These are phyloP conservation scores for Erebia epiphron DNA, from an alignment of 2,888 invertebrate species.

Conservation along the genomic window DNA sequence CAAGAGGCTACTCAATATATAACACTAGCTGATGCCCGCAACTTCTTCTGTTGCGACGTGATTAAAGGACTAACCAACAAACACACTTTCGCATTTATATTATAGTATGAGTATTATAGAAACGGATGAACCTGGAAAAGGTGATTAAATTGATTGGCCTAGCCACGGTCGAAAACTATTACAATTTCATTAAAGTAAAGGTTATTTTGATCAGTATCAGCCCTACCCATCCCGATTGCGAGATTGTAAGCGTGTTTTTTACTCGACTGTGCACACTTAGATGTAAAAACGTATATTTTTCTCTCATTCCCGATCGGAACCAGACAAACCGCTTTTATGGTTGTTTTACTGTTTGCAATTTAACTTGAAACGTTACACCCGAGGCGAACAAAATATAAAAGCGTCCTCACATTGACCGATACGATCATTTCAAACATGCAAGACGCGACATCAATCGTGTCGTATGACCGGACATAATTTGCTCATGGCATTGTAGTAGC, in stretches of 20 bases:
- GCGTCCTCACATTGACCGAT: conserved; percentile 26
- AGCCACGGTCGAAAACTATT: background rate
- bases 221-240: conserved; percentile 29
- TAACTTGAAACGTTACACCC: conserved; percentile 72
- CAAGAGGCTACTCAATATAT: too few relatives aligned
- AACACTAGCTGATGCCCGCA: too few relatives aligned
- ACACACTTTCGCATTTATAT: too few relatives aligned
- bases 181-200: background rate
- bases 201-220: background rate
- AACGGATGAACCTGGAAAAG: too few relatives aligned
- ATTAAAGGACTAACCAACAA: too few relatives aligned
- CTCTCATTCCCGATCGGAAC: conserved; percentile 55
- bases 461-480: too few relatives aligned
- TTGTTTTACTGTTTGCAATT: conserved; percentile 76
- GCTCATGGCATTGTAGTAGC: too few relatives aligned
- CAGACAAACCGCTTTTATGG: conserved; percentile 70
- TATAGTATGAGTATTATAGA: too few relatives aligned
- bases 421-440: background rate
- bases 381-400: conserved; percentile 49
- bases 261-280: conserved; percentile 25
- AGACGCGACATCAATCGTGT: too few relatives aligned
- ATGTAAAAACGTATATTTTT: conserved; percentile 44
- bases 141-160: background rate
- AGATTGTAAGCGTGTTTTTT: conserved; percentile 35
- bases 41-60: too few relatives aligned